phyloP scores from a whole-genome alignment of 2,113 vertebrate species.

The Anoplopoma fimbria region DNA sequence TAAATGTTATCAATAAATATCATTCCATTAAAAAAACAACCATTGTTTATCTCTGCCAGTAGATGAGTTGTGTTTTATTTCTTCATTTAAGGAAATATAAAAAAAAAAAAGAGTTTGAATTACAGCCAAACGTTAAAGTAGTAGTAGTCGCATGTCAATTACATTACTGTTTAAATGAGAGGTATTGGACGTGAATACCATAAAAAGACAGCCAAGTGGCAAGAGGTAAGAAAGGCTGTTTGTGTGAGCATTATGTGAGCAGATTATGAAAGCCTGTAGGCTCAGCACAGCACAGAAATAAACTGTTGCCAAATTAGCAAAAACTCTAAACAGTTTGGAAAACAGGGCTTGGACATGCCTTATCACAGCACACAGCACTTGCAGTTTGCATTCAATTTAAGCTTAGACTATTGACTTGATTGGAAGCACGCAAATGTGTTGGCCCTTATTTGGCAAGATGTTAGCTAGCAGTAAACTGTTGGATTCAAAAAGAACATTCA shows the following conservation, averaged over 20 bases:
- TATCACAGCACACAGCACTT: conserved; percentile 15
- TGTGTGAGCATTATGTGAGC: conserved; percentile 28
- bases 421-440: conserved; percentile 19
- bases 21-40: conserved; percentile 63
- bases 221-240: conserved; percentile 8
- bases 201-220: conserved; percentile 11
- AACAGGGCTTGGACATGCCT: background rate
- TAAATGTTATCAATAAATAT: conserved; percentile 83
- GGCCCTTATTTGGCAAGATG: conserved; percentile 29
- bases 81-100: background rate
- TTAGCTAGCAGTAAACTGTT: background rate
- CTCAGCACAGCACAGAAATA: background rate
- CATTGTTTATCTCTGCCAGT: conserved; percentile 1
- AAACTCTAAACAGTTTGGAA: conserved; percentile 7
- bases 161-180: background rate
- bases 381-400: conserved; percentile 14
- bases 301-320: conserved; percentile 36
- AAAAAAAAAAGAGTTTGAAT: conserved; percentile 5
- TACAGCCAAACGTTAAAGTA: background rate
- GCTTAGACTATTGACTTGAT: conserved; percentile 7
- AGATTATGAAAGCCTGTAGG: conserved; percentile 33
- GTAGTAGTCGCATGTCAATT: conserved; percentile 1
- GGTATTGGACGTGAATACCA: background rate
- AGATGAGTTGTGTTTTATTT: background rate
- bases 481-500: background rate